phyloP scores from a whole-genome alignment of 2,888 invertebrate species.

The Nephrotoma flavescens region DNA sequence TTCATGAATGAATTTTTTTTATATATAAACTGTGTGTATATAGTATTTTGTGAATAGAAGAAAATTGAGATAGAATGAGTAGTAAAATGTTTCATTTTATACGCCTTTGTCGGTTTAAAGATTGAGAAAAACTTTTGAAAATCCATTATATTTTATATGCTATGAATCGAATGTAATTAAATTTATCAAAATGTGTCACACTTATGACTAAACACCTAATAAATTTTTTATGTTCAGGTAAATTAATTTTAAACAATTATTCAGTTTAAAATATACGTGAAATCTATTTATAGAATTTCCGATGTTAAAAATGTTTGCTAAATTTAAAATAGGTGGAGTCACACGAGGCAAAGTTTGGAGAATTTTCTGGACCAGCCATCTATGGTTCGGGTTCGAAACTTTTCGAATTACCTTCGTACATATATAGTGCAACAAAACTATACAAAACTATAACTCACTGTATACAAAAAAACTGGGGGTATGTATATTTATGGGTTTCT shows the following conservation, averaged over 20 bases:
- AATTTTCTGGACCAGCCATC: no score
- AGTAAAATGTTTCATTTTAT: neutral
- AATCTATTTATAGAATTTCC: no score
- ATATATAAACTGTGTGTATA: neutral
- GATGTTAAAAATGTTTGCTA: no score
- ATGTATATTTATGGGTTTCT: constrained; percentile 5
- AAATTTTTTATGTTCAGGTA: neutral
- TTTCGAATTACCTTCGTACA: neutral
- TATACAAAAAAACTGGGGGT: neutral
- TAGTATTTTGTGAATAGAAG: neutral
- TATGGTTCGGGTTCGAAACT: no score
- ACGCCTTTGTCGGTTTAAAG: neutral
- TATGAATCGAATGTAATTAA: neutral
- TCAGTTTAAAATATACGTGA: neutral
- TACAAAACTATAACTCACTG: neutral
- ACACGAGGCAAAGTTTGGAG: no score
- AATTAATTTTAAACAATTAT: neutral
- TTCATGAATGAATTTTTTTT: neutral
- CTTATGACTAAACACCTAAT: neutral
- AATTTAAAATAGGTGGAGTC: no score
- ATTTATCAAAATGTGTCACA: neutral
- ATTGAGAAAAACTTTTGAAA: neutral
- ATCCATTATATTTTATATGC: neutral
- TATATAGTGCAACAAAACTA: neutral
- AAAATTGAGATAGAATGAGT: neutral